Evolutionary conservation across 2,113 vertebrate genomes (phyloP).

Genomic region (Cephalopholis sonnerati): DNA sequence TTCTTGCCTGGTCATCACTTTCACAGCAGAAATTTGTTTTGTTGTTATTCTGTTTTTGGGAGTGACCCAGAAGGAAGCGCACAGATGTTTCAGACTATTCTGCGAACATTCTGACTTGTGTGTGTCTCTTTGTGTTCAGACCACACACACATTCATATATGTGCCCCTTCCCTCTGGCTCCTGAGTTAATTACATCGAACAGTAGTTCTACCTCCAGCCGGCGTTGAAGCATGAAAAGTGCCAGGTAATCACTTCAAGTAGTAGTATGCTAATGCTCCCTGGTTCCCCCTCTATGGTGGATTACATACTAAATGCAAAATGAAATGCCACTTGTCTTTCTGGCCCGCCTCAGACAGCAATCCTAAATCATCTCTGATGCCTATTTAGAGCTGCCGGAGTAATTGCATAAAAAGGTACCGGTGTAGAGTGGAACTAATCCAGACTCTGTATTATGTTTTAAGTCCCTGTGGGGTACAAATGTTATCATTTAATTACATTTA

Average conservation of each 20-base stretch:
- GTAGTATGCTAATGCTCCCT: constrained; percentile 36
- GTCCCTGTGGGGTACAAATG: constrained; percentile 3
- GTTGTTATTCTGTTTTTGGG: constrained; percentile 35
- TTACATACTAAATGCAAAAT: constrained; percentile 58
- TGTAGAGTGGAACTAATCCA: constrained; percentile 20
- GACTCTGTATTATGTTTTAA: constrained; percentile 11
- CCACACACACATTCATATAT: neutral
- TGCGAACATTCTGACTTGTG: neutral
- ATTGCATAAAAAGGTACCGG: constrained; percentile 11
- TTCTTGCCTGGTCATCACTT: constrained; percentile 23
- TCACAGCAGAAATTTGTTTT: constrained; percentile 6
- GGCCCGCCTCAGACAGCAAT: constrained; percentile 29
- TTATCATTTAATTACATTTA: constrained; percentile 48
- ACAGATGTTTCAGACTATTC: neutral
- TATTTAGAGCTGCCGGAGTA: constrained; percentile 12
- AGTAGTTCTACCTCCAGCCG: constrained; percentile 34
- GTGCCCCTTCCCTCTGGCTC: constrained; percentile 19
- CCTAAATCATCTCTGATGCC: constrained; percentile 38
- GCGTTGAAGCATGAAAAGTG: constrained; percentile 46
- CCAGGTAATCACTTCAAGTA: constrained; percentile 54
- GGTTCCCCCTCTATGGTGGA: constrained; percentile 47
- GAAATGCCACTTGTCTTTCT: constrained; percentile 42
- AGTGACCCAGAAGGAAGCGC: constrained; percentile 25
- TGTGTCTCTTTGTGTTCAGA: neutral
- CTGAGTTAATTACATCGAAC: constrained; percentile 42